Percentiles rank a stretch among this genome's conserved stretches.
Evolutionary conservation across 2,797 vertebrate species (phyloP).

Genomic region (Lates japonicus): DNA sequence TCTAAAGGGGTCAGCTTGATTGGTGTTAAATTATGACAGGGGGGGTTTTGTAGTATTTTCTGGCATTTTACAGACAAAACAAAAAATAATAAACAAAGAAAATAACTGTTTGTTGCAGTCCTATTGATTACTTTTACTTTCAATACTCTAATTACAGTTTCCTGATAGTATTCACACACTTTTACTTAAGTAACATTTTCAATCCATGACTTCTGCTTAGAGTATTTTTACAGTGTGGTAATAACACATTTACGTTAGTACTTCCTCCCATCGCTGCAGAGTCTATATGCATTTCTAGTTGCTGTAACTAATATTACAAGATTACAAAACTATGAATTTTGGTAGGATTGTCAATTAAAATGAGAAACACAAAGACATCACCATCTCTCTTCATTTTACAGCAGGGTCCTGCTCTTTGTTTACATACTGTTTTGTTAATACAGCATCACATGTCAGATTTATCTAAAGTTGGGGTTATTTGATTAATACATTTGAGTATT

Average conservation of each 20-base stretch:
- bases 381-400: too few relatives aligned
- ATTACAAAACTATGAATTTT: neutral
- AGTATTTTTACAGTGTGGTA: too few relatives aligned
- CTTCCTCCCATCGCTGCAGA: too few relatives aligned
- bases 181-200: neutral
- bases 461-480: accelerated
- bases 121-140: too few relatives aligned
- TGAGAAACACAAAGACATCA: neutral
- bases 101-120: neutral
- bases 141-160: neutral
- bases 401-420: neutral
- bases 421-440: neutral
- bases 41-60: too few relatives aligned
- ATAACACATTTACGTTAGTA: too few relatives aligned
- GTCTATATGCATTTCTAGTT: neutral
- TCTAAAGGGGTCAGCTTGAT: too few relatives aligned
- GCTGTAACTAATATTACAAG: neutral
- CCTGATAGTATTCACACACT: neutral
- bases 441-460: too few relatives aligned
- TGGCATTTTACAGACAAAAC: too few relatives aligned
- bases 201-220: too few relatives aligned
- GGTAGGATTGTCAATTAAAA: neutral
- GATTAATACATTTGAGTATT: neutral
- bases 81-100: too few relatives aligned
- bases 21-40: too few relatives aligned